Base-by-base conservation (phyloP, 2,888 invertebrate species). In the Ichneumon xanthorius region DNA sequence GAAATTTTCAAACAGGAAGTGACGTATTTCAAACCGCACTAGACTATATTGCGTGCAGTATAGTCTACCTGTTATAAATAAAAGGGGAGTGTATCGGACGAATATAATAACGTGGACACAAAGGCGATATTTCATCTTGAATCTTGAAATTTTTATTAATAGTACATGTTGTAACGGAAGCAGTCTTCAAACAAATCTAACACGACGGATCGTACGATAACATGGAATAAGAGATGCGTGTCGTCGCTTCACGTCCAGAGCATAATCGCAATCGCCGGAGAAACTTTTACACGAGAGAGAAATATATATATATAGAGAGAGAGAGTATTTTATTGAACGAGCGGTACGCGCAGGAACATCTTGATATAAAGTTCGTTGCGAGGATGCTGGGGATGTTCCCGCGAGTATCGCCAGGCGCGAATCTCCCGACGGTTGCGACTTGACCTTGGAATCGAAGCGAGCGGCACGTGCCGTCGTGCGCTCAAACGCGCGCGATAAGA, bases 151-250 rank as follows among this genome's bases (percentile, higher is more conserved):
- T 87, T 87, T 90, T 90, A 91, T 91, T 92, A 90, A 91, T 91
- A 90, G 88, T 91, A 91, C 90, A 90, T 91, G 90, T 91, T 91
- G 78, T 89, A 92, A 92, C 91, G 92, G 92, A 93, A 93, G 92
- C 93, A 93, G 93, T 93, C 93, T 93, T 92, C 90, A 91, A 92
- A 91, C 92, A 91, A 90, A 90, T 91, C 88, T 89, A 88, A 90
- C 92, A 92, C 90, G 90, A 90, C 89, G 88, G 86, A 89, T 90
- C 88, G 85, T 88, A 89, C 86, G 88, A 88, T 89, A 90, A 89
- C 82, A 89, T 92, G 91, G 89, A 92, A 92, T 92, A 90, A 87
- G 85, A 75, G 75, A 71, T 61, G 65, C 76, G 79, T 37, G 65
- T 77, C 67, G 48, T 72, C 65, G 82, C 71, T 85, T 58, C 55